Base-by-base conservation (phyloP, 30 jellyfish, hydroid and myxozoan genomes). In the Hydra vulgaris region DNA sequence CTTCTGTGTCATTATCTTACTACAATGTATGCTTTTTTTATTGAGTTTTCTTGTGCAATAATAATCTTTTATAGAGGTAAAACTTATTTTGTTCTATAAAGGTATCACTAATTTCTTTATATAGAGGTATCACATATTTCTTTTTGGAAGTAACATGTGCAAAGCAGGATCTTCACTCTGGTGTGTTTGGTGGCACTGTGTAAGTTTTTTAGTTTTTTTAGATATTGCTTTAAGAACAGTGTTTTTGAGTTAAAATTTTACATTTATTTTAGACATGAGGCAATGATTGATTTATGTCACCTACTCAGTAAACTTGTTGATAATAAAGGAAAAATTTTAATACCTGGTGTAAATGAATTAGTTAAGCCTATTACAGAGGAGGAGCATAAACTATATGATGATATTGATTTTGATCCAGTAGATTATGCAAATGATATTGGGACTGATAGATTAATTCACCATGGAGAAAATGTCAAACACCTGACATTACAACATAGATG, bases 151-250 rank as follows among this genome's bases (percentile, higher is more conserved):
- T 93, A 23, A 53, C 85, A 22, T 88, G 99, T 54, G 90, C 96
- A 54, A 79, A 88, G 72, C 86, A 71, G 72, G 99, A 93, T 79
- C 85, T 93, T 15, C 99, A 93, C 67, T 87, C 96, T 1, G 99
- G 99, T 25, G 90, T 93, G 24, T 93, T 88, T 72, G 99, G 99
- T 66, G 99, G 99, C 75, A 83, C 87, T 23, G 99, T 93, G 99
- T 93, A 86, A 82, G 95, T 86, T 61, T 78, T 27, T 52, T 52
- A 1, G 54, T 27, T 20, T 25, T 0, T 78, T 7, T 5, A 73
- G 18, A 21, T 73, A 0, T 17, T 18, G n/a, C 26, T 22, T 22
- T 71, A 0, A 18, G 79, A 21, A 71, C 72, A 71, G 20, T 21
- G 66, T 21, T 12, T 5, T 21, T 12, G 66, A 19, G 25, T 69